A percentile compares a stretch with the other conserved stretches of the same genome.
Evolutionary conservation across 1,140 invertebrate genomes (phyloP).

Genomic region (Gyrodactylus salaris): DNA sequence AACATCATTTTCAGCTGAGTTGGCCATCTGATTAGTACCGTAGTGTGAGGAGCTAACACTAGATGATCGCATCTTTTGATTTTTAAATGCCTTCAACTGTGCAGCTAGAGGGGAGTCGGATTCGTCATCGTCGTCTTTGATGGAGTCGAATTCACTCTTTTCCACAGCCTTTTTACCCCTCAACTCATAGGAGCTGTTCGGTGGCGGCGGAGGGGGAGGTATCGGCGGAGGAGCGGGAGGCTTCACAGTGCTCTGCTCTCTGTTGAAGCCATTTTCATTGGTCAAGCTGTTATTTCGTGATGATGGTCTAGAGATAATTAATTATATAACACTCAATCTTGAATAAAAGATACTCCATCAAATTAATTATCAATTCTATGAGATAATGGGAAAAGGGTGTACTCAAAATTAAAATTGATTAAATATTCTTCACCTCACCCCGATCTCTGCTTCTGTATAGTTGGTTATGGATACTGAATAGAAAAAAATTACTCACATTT

Average conservation of each 20-base stretch:
- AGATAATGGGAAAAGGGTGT: too few species aligned
- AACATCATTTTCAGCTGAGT: background rate
- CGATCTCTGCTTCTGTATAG: too few species aligned
- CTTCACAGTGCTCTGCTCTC: background rate
- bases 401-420: too few species aligned
- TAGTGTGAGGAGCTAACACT: background rate
- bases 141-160: background rate
- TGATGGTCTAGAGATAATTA: too few species aligned
- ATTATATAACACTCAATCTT: too few species aligned
- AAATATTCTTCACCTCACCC: too few species aligned
- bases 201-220: constrained; percentile 1
- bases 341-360: too few species aligned
- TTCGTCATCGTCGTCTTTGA: background rate
- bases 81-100: background rate
- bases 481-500: too few species aligned
- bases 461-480: too few species aligned
- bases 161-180: background rate
- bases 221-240: background rate
- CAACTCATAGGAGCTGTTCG: background rate
- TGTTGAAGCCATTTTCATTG: background rate
- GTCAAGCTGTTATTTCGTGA: background rate
- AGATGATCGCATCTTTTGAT: background rate
- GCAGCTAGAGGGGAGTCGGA: background rate
- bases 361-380: too few species aligned
- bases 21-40: too few species aligned